Percentiles rank a stretch among this genome's conserved stretches.
Evolutionary conservation across 1,140 invertebrate genomes (phyloP).

Genomic region (Asobara japonica): DNA sequence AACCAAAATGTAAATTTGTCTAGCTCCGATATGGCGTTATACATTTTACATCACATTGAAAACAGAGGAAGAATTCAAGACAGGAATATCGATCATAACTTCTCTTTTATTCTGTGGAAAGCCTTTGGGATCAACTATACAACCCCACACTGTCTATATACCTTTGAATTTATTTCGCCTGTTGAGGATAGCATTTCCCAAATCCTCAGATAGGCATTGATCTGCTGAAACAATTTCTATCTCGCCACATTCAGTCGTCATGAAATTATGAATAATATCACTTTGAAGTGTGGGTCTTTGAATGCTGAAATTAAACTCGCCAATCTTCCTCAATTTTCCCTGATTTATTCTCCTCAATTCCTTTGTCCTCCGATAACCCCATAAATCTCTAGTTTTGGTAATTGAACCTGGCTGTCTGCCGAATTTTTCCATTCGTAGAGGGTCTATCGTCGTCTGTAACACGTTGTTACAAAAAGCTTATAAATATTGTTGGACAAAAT

Average conservation of each 20-base stretch:
- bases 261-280: background rate
- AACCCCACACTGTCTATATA: background rate
- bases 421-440: too few relatives aligned
- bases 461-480: background rate
- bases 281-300: background rate
- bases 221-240: background rate
- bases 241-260: too few relatives aligned
- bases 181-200: background rate
- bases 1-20: constrained; percentile 36
- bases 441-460: background rate
- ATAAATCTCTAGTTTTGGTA: constrained; percentile 14
- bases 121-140: background rate
- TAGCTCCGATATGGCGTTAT: constrained; percentile 29
- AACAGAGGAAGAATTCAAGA: background rate
- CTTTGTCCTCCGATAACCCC: background rate
- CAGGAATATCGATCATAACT: constrained; percentile 8
- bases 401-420: background rate
- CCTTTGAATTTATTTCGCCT: background rate
- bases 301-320: background rate
- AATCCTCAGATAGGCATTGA: background rate
- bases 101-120: background rate
- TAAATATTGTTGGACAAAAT: background rate
- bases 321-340: background rate
- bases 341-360: constrained; percentile 5
- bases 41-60: constrained; percentile 38